Conservation (phyloP, 64 coral and sea anemone genomes). For the Platygyra sinensis region DNA sequence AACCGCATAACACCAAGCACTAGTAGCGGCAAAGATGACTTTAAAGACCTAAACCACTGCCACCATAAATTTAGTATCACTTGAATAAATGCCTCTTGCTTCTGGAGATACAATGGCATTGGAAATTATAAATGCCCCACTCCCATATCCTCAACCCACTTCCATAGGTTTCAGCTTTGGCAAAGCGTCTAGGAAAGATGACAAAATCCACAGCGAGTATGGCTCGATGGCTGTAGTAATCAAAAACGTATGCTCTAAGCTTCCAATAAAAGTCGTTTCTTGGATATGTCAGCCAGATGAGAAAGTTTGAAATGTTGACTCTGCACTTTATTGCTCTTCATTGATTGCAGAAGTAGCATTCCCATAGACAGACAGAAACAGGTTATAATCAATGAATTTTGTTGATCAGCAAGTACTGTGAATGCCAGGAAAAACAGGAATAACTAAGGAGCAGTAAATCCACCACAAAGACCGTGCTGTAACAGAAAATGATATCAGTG, state of each 20-base stretch:
- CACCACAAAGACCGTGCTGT: slow-evolving; percentile 45
- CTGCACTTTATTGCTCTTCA: background rate
- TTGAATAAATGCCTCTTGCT: slow-evolving; percentile 41
- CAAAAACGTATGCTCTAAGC: slow-evolving; percentile 92
- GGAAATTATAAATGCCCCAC: slow-evolving; percentile 95
- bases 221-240: slow-evolving; percentile 81
- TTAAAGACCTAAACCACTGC: slow-evolving; percentile 47
- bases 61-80: slow-evolving; percentile 14
- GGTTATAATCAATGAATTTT: slow-evolving; percentile 18
- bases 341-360: slow-evolving; percentile 27
- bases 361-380: slow-evolving; percentile 30
- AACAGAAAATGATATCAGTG: no score
- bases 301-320: background rate
- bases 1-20: slow-evolving; percentile 72
- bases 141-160: slow-evolving; percentile 92
- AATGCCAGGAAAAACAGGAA: slow-evolving; percentile 71
- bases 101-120: slow-evolving; percentile 95
- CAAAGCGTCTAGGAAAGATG: slow-evolving; percentile 87
- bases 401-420: slow-evolving; percentile 78
- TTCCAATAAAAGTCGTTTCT: slow-evolving; percentile 68
- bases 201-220: slow-evolving; percentile 97
- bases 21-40: slow-evolving; percentile 65
- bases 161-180: slow-evolving; percentile 96
- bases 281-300: slow-evolving; percentile 32
- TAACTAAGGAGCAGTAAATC: slow-evolving; percentile 64